These are phyloP conservation scores for Pyrrhosoma nymphula DNA, from an alignment of 2,888 invertebrate genomes.

Conservation along the genomic window DNA sequence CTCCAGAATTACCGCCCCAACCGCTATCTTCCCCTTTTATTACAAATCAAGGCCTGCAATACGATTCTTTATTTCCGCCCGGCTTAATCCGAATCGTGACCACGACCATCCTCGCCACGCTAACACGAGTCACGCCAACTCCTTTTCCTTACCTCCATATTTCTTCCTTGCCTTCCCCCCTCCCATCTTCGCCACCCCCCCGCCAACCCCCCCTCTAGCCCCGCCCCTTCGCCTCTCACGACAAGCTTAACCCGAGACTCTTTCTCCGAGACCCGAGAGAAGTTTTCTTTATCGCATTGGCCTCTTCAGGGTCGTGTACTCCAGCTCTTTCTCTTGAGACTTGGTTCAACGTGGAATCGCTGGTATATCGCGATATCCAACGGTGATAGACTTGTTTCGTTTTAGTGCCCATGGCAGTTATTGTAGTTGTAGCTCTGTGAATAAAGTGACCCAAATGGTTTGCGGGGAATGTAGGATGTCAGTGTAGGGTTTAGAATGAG, in stretches of 20 bases:
- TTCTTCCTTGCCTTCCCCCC: not conserved
- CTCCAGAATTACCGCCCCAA: constrained; percentile 36
- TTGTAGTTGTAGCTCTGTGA: no score
- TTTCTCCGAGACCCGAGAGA: not conserved
- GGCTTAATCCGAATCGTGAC: constrained; percentile 50
- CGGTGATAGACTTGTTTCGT: no score
- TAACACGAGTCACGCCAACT: constrained; percentile 55
- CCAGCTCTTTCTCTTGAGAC: not conserved
- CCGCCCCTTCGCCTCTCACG: not conserved
- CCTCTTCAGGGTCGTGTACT: not conserved
- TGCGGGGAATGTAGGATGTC: no score
- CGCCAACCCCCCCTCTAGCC: not conserved
- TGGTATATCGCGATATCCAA: no score
- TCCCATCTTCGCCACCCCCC: not conserved
- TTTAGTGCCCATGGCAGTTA: no score
- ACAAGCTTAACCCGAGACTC: not conserved
- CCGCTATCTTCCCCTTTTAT: constrained; percentile 46
- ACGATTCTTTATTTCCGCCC: constrained; percentile 56
- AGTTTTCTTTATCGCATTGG: constrained; percentile 9
- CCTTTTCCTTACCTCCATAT: constrained; percentile 1
- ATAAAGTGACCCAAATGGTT: no score
- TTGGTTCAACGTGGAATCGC: no score
- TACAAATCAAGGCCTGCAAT: constrained; percentile 35
- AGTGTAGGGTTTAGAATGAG: no score
- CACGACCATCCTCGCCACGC: constrained; percentile 26